Evolutionary conservation across 2,113 vertebrate genomes (phyloP), one percentile per base, ranked within the genome.

Genomic region (Oryzias celebensis): DNA sequence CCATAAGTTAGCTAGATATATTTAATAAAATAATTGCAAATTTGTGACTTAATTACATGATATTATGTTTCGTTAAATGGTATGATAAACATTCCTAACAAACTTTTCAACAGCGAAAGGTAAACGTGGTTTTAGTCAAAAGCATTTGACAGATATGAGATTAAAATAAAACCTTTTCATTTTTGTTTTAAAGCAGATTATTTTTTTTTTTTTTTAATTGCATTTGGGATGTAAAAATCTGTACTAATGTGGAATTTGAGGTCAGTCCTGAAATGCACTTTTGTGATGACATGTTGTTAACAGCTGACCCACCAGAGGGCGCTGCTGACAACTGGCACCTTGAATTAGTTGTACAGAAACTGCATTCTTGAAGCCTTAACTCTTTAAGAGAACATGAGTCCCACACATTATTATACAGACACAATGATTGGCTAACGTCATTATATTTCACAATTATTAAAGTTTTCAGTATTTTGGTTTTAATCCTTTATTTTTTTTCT

Each of bases 381-480:
- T 47, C 16, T n/a, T 47, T 14, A 47, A 7, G 44, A 45, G 44
- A 14, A 5, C 17, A 46, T 16, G 46, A 81, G 68, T 83, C 73
- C 78, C 73, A 82, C 68, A 77, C 67, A 65, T 75, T 64, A 55
- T 44, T 62, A 69, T 78, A 47, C 55, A 77, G 65, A 71, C 47
- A 49, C 57, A 26, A 67, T 53, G 64, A 66, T 65, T 72, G 55
- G 55, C 65, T 48, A 42, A 67, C 44, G 58, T 75, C 71, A 73
- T 36, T 12, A 52, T 58, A 41, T n/a, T 68, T 62, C 65, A 74
- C 68, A 68, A 73, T 82, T 78, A 52, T 26, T 64, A 53, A 83
- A 78, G 24, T 54, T 75, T 51, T 80, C 69, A 85, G 44, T 82
- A 70, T 85, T 77, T 79, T 84, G 73, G 68, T 86, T 88, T 82